phyloP scores from a whole-genome alignment of 2,113 vertebrate species.

The Collichthys lucidus region DNA sequence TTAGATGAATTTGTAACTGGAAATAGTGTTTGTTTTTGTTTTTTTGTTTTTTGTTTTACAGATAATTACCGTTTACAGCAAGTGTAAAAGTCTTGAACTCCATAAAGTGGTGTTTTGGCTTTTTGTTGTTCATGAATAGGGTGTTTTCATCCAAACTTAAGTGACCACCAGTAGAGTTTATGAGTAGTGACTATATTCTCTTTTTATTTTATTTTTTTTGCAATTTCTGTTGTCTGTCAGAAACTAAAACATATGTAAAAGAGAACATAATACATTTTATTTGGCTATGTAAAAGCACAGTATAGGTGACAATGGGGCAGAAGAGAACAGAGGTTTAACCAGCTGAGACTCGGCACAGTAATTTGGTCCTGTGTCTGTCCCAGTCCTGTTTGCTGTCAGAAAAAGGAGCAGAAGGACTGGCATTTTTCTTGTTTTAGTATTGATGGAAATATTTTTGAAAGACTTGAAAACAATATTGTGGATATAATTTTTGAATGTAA shows the following conservation, averaged over 20 bases:
- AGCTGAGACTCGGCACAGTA: neutral
- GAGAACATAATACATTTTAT: neutral
- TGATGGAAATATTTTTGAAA: neutral
- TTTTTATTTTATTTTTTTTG: too few relatives aligned
- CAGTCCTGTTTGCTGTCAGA: neutral
- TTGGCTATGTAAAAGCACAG: neutral
- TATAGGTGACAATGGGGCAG: neutral
- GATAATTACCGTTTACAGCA: slow-evolving; percentile 50
- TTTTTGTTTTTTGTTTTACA: slow-evolving; percentile 5
- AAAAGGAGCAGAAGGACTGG: neutral
- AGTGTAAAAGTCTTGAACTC: slow-evolving; percentile 18
- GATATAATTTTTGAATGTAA: neutral
- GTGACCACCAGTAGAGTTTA: slow-evolving; percentile 30
- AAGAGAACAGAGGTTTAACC: neutral
- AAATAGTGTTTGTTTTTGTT: slow-evolving; percentile 25
- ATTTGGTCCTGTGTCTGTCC: neutral
- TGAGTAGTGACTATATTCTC: neutral
- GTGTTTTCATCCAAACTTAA: slow-evolving; percentile 29
- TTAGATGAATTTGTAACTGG: neutral
- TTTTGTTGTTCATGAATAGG: slow-evolving; percentile 13
- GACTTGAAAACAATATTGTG: neutral
- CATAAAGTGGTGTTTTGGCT: slow-evolving; percentile 31
- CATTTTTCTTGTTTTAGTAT: neutral
- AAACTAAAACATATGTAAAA: neutral
- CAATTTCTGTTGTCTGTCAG: neutral